A percentile compares a stretch with the other conserved stretches of the same genome.
phyloP scores from a whole-genome alignment of 2,888 invertebrate species.

The Dexiosoma caninum region DNA sequence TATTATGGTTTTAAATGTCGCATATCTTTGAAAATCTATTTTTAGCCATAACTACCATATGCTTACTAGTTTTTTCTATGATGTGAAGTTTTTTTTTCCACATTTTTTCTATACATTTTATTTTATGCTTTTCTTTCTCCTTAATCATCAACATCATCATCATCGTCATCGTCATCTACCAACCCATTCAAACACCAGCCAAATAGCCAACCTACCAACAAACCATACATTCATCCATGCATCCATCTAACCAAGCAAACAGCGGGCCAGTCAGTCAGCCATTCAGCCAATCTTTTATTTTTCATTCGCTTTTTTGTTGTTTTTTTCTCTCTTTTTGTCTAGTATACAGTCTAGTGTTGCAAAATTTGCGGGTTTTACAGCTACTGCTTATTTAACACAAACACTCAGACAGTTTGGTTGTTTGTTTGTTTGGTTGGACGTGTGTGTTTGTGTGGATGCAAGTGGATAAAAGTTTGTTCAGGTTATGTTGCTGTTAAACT shows the following conservation, averaged over 20 bases:
- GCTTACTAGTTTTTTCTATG: conserved; percentile 59
- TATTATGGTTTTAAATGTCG: conserved; percentile 52
- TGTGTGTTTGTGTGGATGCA: background rate
- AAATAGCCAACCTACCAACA: conserved; percentile 19
- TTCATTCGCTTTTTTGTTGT: background rate
- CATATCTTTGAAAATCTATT: conserved; percentile 59
- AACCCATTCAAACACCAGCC: conserved; percentile 19
- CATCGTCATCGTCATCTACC: conserved; percentile 32
- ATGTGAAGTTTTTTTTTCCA: conserved; percentile 43
- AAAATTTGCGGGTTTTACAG: conserved; percentile 57
- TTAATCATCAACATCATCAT: no score
- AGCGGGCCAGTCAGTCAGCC: conserved; percentile 36
- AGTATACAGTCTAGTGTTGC: conserved; percentile 59
- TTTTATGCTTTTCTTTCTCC: conserved; percentile 28
- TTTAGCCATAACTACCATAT: conserved; percentile 62
- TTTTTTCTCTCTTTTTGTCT: conserved; percentile 50
- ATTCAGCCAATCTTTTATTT: conserved; percentile 36
- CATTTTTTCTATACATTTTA: conserved; percentile 31
- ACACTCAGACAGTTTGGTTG: conserved; percentile 16
- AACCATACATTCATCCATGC: conserved; percentile 15
- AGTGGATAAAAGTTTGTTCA: conserved; percentile 11
- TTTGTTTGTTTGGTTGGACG: background rate
- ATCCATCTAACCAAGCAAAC: conserved; percentile 20
- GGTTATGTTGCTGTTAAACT: conserved; percentile 40
- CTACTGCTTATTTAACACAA: conserved; percentile 48